These are phyloP conservation scores for Orthosia gothica DNA, from an alignment of 2,888 invertebrate genomes.

Conservation along the genomic window DNA sequence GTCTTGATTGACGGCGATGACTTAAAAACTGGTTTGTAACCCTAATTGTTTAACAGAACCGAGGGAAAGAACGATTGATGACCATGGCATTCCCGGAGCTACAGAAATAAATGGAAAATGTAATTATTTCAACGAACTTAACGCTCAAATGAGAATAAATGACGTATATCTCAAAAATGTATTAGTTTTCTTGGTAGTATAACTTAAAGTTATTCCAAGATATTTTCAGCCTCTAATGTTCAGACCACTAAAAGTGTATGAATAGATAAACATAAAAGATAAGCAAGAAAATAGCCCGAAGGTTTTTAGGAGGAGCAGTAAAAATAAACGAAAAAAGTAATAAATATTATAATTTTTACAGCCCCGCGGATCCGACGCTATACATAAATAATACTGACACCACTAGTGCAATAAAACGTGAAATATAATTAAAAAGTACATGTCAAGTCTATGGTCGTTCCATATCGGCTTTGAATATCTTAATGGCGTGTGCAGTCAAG, in stretches of 20 bases:
- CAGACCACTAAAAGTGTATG: slow-evolving; percentile 62
- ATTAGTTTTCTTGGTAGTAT: neutral
- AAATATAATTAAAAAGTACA: slow-evolving; percentile 78
- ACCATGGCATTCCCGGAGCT: slow-evolving; percentile 21
- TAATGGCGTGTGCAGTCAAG: slow-evolving; percentile 84
- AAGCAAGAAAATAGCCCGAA: slow-evolving; percentile 48
- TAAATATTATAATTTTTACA: slow-evolving; percentile 73
- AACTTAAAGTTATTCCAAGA: slow-evolving; percentile 31
- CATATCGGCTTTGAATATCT: slow-evolving; percentile 83
- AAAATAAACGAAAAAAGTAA: slow-evolving; percentile 64
- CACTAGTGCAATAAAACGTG: slow-evolving; percentile 60
- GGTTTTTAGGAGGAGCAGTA: slow-evolving; percentile 53
- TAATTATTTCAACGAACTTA: slow-evolving; percentile 13
- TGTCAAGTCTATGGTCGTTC: slow-evolving; percentile 75
- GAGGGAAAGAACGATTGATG: slow-evolving; percentile 49
- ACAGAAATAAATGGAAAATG: slow-evolving; percentile 42
- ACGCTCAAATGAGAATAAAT: slow-evolving; percentile 21
- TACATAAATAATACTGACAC: slow-evolving; percentile 69
- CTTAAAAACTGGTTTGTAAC: slow-evolving; percentile 69
- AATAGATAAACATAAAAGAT: slow-evolving; percentile 70
- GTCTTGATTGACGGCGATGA: slow-evolving; percentile 73
- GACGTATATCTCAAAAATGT: neutral
- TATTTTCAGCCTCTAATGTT: slow-evolving; percentile 22
- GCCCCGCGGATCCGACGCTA: slow-evolving; percentile 43
- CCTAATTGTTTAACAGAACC: slow-evolving; percentile 56